Base-by-base conservation (phyloP, 2,888 invertebrate genomes). In the Neelides folsomi region DNA sequence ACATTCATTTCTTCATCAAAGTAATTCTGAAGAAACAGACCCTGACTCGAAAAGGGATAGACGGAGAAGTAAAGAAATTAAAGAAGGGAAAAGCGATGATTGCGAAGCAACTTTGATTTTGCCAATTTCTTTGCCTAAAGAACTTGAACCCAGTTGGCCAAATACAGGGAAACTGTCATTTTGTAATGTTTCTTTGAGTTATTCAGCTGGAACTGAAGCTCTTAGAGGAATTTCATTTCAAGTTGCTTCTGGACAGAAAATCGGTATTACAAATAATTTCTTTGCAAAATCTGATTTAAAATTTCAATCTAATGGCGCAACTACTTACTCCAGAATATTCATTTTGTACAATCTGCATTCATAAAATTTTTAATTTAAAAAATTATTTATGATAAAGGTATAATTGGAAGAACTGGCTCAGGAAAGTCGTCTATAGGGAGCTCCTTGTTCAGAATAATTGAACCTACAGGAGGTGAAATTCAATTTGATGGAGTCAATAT, bases 381-480 rank as follows among this genome's bases (percentile, higher is more conserved):
- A 52, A 27, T 4, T 47, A 19, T 46, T 9, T 34, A 12, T 13
- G 20, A 8, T 60, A 48, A 54, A 73, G 74, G 74, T 43, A 71
- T 75, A 41, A 69, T 75, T 41, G 73, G 74, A 10, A 67, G 73
- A 52, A 73, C 73, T 1, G 74, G 74, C 42, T 66, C 71, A 59
- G 78, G 78, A 1, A 79, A 79, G 65, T 77, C 77, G 16, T 77
- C 78, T 0, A 67, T 81, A 1, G 73, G 75, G 6, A 71, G 72
- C 41, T 76, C 75, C 2, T 67, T 81, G 36, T 79, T 79, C 63
- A 72, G 79, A 43, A 66, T 81, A 50, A 76, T 77, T 12, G 79
- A 80, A 57, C 65, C 77, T 27, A 70, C 68, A 1, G 66, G 67
- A 1, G 79, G 79, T 5, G 67, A 59, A 16, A 77, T 79, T 43